A percentile compares a stretch with the other conserved stretches of the same genome.
Evolutionary conservation across 2,888 invertebrate species (phyloP).

Genomic region (Pelosia muscerda): DNA sequence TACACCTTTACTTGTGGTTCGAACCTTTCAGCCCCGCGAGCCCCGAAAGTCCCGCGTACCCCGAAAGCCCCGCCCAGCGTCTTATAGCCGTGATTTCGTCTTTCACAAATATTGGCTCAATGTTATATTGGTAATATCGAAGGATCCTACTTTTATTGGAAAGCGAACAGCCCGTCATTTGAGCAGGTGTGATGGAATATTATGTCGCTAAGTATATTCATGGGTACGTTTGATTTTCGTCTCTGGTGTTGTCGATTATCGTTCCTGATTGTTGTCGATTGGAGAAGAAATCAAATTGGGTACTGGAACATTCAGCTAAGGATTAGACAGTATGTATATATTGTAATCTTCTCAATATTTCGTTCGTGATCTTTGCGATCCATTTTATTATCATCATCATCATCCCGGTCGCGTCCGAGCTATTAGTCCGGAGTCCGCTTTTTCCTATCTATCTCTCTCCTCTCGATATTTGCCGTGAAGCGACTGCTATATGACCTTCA

Average conservation of each 20-base stretch:
- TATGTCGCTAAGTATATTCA: conserved; percentile 17
- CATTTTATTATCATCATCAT: too few relatives aligned
- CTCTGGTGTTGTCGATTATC: background rate
- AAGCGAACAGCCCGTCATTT: conserved; percentile 41
- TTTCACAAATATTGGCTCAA: conserved; percentile 79
- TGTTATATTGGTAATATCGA: conserved; percentile 70
- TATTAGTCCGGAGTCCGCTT: too few relatives aligned
- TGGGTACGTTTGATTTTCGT: background rate
- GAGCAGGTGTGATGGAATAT: conserved; percentile 22
- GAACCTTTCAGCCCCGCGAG: conserved; percentile 9
- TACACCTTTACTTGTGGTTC: conserved; percentile 36
- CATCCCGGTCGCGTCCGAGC: too few relatives aligned
- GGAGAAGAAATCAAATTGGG: background rate
- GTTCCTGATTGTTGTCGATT: background rate
- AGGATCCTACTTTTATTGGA: conserved; percentile 67
- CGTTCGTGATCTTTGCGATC: too few relatives aligned
- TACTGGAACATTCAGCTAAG: background rate
- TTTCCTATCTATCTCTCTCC: too few relatives aligned
- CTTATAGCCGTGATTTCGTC: conserved; percentile 64
- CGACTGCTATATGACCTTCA: too few relatives aligned
- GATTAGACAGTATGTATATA: too few relatives aligned
- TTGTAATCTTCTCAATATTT: too few relatives aligned
- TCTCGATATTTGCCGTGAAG: too few relatives aligned
- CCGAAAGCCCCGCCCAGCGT: conserved; percentile 18
- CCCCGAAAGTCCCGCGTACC: background rate